These are phyloP conservation scores for Phragmatobia fuliginosa DNA, from an alignment of 2,888 invertebrate genomes.

Conservation along the genomic window DNA sequence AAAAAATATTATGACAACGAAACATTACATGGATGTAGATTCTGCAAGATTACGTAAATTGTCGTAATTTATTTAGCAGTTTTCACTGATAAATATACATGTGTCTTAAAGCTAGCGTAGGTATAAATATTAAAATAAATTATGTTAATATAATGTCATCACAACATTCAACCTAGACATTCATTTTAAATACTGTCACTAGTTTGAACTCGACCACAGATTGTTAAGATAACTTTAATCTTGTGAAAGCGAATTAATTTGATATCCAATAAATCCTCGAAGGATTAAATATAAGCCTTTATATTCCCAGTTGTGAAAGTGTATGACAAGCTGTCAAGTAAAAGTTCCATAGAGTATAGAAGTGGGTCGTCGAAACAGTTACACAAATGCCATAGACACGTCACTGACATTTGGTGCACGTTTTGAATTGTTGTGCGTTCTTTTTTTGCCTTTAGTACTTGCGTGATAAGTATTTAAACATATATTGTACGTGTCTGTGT, in stretches of 20 bases:
- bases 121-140: slow-evolving; percentile 6
- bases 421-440: slow-evolving; percentile 20
- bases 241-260: slow-evolving; percentile 38
- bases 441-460: slow-evolving; percentile 19
- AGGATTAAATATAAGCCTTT: slow-evolving; percentile 40
- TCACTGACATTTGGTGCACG: slow-evolving; percentile 24
- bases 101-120: background rate
- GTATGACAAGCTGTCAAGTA: slow-evolving; percentile 18
- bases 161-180: background rate
- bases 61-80: background rate
- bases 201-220: slow-evolving; percentile 8
- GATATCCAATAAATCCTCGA: slow-evolving; percentile 39
- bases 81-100: slow-evolving; percentile 9
- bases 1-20: background rate
- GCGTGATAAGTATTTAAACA: slow-evolving; percentile 11
- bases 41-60: background rate
- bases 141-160: slow-evolving; percentile 7
- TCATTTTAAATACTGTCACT: background rate
- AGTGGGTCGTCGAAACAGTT: slow-evolving; percentile 23
- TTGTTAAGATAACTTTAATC: background rate
- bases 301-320: slow-evolving; percentile 20
- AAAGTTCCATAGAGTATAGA: slow-evolving; percentile 14
- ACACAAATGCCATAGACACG: slow-evolving; percentile 20
- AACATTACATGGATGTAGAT: background rate
- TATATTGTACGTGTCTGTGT: slow-evolving; percentile 6